phyloP scores from a whole-genome alignment of 2,797 vertebrate genomes.

The Thunnus albacares region DNA sequence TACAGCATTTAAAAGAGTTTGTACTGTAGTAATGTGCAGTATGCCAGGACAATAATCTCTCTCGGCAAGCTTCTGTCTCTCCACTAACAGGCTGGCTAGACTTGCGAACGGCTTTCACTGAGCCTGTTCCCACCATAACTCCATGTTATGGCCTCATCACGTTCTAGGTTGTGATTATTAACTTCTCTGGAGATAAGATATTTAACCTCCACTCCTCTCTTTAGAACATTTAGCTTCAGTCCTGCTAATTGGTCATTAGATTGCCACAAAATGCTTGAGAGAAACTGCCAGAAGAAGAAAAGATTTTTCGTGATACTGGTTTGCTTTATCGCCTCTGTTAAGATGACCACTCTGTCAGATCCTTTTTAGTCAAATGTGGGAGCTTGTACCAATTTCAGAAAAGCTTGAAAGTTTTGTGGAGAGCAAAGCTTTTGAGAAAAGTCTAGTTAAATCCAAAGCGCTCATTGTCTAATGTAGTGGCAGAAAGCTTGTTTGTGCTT shows the following conservation, averaged over 20 bases:
- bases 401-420: constrained; percentile 19
- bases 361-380: constrained; percentile 21
- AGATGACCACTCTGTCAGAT: constrained; percentile 38
- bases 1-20: constrained; percentile 6
- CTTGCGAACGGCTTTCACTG: constrained; percentile 25
- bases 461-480: constrained; percentile 40
- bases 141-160: constrained; percentile 55
- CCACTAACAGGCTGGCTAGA: neutral
- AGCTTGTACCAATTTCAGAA: constrained; percentile 42
- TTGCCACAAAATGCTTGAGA: constrained; percentile 43
- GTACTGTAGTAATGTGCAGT: neutral
- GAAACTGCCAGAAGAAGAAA: constrained; percentile 29
- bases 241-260: constrained; percentile 67
- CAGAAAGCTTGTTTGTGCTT: constrained; percentile 44
- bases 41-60: neutral
- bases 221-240: constrained; percentile 48
- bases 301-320: constrained; percentile 34
- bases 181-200: constrained; percentile 50
- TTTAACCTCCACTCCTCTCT: constrained; percentile 55
- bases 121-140: constrained; percentile 36
- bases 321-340: constrained; percentile 39
- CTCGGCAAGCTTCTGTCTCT: neutral
- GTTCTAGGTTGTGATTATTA: constrained; percentile 66
- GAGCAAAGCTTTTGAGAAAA: constrained; percentile 43
- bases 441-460: constrained; percentile 41